Conservation (phyloP, 35 echinoderm and acorn worm species). For the Heliocidaris erythrogramma region DNA sequence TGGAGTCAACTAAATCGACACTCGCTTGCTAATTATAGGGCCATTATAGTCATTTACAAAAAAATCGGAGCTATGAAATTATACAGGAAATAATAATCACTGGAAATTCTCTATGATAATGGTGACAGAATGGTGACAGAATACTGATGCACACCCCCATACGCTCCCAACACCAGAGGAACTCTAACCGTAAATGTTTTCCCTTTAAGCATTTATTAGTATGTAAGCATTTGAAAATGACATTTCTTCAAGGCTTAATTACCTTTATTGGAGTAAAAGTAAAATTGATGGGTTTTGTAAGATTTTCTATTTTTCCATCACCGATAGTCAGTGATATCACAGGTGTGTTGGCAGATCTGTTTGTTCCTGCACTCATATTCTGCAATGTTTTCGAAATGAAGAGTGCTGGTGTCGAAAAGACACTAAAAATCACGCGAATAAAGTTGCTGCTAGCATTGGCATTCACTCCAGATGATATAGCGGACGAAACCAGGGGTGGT, state of each 20-base stretch:
- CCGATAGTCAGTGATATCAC: slow-evolving; percentile 27
- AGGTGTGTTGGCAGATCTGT: slow-evolving; percentile 13
- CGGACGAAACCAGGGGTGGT: not conserved
- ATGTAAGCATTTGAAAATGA: too few species aligned
- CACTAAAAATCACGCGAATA: not conserved
- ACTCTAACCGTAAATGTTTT: too few species aligned
- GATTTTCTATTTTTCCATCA: not conserved
- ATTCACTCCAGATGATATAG: not conserved
- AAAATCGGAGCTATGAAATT: too few species aligned
- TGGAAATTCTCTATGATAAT: too few species aligned
- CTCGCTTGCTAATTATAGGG: too few species aligned
- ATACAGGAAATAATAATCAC: too few species aligned
- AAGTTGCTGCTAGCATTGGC: not conserved
- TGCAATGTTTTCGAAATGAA: slow-evolving; percentile 13
- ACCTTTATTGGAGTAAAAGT: slow-evolving; percentile 8
- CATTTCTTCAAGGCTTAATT: not conserved
- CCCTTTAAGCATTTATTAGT: too few species aligned
- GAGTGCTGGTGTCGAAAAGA: not conserved
- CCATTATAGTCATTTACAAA: too few species aligned
- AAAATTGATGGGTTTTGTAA: slow-evolving; percentile 23
- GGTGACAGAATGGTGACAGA: too few species aligned
- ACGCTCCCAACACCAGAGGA: too few species aligned
- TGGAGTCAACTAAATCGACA: too few species aligned
- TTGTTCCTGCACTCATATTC: not conserved
- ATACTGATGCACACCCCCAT: too few species aligned